phyloP scores from a whole-genome alignment of 2,888 invertebrate species.

The Spatulosminthurus flaviceps region DNA sequence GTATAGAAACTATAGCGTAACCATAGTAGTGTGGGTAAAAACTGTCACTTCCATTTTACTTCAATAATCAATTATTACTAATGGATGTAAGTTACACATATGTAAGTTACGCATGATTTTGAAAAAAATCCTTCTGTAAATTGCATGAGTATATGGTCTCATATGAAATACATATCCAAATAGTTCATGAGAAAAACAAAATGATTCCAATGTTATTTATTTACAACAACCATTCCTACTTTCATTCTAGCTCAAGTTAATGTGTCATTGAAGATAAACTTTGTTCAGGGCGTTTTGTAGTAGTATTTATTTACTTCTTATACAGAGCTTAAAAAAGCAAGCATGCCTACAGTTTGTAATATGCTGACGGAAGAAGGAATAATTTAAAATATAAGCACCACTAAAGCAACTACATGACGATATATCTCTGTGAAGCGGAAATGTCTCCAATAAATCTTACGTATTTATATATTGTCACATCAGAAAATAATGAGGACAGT shows the following conservation, averaged over 20 bases:
- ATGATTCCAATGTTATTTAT: not conserved
- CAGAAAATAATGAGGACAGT: conserved; percentile 13
- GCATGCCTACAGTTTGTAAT: not conserved
- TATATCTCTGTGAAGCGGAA: not conserved
- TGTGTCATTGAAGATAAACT: too few species aligned
- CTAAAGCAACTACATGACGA: not conserved
- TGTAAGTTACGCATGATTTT: conserved; percentile 6
- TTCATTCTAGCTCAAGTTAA: too few species aligned
- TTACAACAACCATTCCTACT: too few species aligned
- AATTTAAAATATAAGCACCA: not conserved
- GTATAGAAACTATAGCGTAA: too few species aligned
- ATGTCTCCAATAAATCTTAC: not conserved
- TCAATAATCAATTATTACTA: not conserved
- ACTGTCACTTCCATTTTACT: not conserved
- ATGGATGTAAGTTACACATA: too few species aligned
- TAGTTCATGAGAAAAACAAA: not conserved
- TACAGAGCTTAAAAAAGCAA: too few species aligned
- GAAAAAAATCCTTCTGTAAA: not conserved
- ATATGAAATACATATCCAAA: not conserved
- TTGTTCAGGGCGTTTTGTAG: too few species aligned
- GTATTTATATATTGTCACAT: not conserved
- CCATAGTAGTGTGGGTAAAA: not conserved
- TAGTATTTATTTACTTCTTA: too few species aligned
- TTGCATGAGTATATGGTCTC: too few species aligned
- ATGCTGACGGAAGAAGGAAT: not conserved